These are phyloP conservation scores for Ascaphus truei DNA, from an alignment of 2,113 vertebrate species.

Conservation along the genomic window DNA sequence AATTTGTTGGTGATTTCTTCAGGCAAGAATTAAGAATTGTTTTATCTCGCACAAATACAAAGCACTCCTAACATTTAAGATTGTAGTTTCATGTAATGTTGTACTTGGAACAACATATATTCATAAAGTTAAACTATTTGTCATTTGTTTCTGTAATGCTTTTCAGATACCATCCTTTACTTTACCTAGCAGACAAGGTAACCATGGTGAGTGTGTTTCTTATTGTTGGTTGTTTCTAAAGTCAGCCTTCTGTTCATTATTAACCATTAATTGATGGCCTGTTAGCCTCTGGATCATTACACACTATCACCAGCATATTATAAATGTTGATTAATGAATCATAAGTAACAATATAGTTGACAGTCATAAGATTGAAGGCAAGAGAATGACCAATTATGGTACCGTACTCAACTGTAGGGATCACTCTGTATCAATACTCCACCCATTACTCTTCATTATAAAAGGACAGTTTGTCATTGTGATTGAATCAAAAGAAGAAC, in stretches of 20 bases:
- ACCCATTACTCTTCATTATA: slow-evolving; percentile 4
- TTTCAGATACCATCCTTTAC: too few species aligned
- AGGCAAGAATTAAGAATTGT: slow-evolving; percentile 16
- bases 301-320: background rate
- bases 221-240: background rate
- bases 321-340: slow-evolving; percentile 9
- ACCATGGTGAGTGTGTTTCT: too few species aligned
- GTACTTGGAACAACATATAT: too few species aligned
- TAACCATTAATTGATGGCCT: slow-evolving; percentile 23
- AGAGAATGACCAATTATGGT: background rate
- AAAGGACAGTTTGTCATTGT: background rate
- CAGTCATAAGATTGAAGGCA: background rate
- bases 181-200: too few species aligned
- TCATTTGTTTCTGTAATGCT: too few species aligned
- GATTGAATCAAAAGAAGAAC: background rate
- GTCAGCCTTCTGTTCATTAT: background rate
- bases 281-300: slow-evolving; percentile 10
- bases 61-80: too few species aligned
- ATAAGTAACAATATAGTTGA: background rate
- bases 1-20: slow-evolving; percentile 14
- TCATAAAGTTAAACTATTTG: too few species aligned
- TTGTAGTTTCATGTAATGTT: too few species aligned
- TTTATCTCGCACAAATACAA: too few species aligned
- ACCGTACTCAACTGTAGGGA: background rate
- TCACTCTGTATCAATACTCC: slow-evolving; percentile 8